Percentiles rank a stretch among this genome's conserved stretches.
These are phyloP conservation scores for Drosophila eohydei DNA, from an alignment of 2,888 invertebrate genomes.

Conservation along the genomic window DNA sequence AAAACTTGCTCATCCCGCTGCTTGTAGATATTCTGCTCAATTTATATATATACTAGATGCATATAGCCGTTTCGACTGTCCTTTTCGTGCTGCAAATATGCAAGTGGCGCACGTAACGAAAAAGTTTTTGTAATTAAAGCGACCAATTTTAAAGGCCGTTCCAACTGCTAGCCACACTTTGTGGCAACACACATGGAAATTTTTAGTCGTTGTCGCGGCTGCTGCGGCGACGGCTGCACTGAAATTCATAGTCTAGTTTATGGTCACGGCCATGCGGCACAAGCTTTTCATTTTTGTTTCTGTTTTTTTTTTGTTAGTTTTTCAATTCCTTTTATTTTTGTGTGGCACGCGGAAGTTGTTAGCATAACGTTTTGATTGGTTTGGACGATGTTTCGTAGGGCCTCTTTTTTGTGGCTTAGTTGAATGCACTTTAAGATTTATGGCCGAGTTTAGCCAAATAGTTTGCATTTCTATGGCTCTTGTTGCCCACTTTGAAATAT, in stretches of 20 bases:
- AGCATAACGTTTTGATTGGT: conserved; percentile 44
- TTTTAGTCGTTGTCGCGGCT: conserved; percentile 32
- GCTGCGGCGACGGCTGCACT: conserved; percentile 20
- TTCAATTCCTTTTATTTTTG: neutral
- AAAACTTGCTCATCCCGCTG: conserved; percentile 30
- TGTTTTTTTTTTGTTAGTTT: neutral
- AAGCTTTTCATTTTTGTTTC: conserved; percentile 12
- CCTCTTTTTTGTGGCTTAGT: neutral
- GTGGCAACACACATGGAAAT: conserved; percentile 40
- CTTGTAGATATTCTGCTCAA: conserved; percentile 12
- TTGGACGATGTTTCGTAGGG: conserved; percentile 11
- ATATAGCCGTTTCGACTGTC: conserved; percentile 13
- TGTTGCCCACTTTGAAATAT: neutral
- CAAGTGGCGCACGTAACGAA: conserved; percentile 45
- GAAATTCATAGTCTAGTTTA: conserved; percentile 57
- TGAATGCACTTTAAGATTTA: conserved; percentile 5
- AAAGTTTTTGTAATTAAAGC: conserved; percentile 76
- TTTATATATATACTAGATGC: conserved; percentile 1
- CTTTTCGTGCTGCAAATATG: conserved; percentile 27
- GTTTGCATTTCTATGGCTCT: neutral
- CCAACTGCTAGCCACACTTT: conserved; percentile 28
- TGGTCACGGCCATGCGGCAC: conserved; percentile 26
- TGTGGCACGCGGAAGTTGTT: conserved; percentile 45
- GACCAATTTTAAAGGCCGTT: conserved; percentile 38
- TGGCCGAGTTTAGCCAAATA: conserved; percentile 7